A percentile compares a stretch with the other conserved stretches of the same genome.
phyloP scores from a whole-genome alignment of 1,140 invertebrate species.

The Bathynomus jamesi region DNA sequence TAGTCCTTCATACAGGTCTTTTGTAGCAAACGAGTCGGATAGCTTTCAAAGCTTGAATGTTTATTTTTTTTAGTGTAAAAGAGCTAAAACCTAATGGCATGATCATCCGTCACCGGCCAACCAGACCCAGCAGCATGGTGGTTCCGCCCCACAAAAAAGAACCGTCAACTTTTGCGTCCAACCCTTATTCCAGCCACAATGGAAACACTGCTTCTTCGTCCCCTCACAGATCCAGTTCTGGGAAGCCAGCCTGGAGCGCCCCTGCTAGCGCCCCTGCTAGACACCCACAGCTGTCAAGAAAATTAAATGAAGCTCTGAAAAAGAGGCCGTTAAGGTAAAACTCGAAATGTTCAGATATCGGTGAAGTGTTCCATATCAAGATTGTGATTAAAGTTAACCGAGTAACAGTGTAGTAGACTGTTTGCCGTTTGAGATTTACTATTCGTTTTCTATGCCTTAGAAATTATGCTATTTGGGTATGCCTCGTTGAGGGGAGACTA shows the following conservation, averaged over 20 bases:
- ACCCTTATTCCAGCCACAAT: neutral
- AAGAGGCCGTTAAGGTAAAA: slow-evolving; percentile 5
- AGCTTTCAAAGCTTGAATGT: too few species aligned
- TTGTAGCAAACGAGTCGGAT: too few species aligned
- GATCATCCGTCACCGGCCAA: slow-evolving; percentile 1
- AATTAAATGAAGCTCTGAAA: neutral
- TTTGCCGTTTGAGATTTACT: too few species aligned
- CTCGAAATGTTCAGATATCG: too few species aligned
- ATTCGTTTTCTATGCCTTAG: too few species aligned
- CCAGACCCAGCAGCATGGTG: slow-evolving; percentile 9
- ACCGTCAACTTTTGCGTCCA: slow-evolving; percentile 11
- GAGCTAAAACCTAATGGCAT: slow-evolving; percentile 16
- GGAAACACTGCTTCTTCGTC: neutral
- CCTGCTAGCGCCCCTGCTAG: neutral
- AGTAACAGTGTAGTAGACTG: too few species aligned
- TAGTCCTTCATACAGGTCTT: too few species aligned
- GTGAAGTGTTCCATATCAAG: too few species aligned
- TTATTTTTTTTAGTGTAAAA: slow-evolving; percentile 19
- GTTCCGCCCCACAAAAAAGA: slow-evolving; percentile 21
- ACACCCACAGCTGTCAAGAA: neutral
- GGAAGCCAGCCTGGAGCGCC: neutral
- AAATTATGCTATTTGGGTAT: too few species aligned
- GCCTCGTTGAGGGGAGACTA: too few species aligned
- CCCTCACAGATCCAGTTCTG: neutral
- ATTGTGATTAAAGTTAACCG: too few species aligned